phyloP scores from a whole-genome alignment of 92 coral and sea anemone genomes.

The Paramuricea clavata region DNA sequence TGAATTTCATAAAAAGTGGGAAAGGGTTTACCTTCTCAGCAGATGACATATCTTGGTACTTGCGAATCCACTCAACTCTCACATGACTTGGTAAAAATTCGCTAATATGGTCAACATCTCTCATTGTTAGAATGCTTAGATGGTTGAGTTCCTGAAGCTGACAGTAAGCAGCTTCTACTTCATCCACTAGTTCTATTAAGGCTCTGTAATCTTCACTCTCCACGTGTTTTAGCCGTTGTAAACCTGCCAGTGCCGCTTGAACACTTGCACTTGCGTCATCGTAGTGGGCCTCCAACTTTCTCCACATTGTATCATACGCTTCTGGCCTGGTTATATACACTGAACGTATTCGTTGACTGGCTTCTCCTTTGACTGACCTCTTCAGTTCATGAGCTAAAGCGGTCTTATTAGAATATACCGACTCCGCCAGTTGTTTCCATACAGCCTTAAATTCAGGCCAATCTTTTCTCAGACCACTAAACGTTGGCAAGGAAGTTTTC shows the following conservation, averaged over 20 bases:
- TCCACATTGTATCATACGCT: conserved; percentile 73
- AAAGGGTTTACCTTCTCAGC: conserved; percentile 63
- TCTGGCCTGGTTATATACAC: conserved; percentile 77
- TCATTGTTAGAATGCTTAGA: conserved; percentile 60
- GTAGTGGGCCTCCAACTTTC: conserved; percentile 59
- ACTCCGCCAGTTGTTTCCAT: conserved; percentile 72
- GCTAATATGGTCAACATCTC: conserved; percentile 62
- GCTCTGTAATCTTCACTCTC: conserved; percentile 62
- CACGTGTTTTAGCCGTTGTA: conserved; percentile 62
- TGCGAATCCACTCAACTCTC: conserved; percentile 67
- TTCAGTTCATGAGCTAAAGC: conserved; percentile 69
- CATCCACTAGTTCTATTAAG: conserved; percentile 67
- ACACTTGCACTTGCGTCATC: conserved; percentile 73
- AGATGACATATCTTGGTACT: conserved; percentile 66
- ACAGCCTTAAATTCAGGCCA: conserved; percentile 70
- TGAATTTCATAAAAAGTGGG: conserved; percentile 67
- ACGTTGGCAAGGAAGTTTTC: conserved; percentile 69
- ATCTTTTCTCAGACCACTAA: conserved; percentile 59
- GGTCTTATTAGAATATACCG: conserved; percentile 51
- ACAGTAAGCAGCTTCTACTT: conserved; percentile 65
- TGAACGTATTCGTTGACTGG: conserved; percentile 59
- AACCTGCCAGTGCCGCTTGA: conserved; percentile 70
- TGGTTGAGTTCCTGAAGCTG: conserved; percentile 65
- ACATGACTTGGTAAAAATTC: conserved; percentile 60
- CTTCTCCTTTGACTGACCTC: conserved; percentile 69